Evolutionary conservation across 2,888 invertebrate species (phyloP).

Genomic region (Sphinx pinastri): DNA sequence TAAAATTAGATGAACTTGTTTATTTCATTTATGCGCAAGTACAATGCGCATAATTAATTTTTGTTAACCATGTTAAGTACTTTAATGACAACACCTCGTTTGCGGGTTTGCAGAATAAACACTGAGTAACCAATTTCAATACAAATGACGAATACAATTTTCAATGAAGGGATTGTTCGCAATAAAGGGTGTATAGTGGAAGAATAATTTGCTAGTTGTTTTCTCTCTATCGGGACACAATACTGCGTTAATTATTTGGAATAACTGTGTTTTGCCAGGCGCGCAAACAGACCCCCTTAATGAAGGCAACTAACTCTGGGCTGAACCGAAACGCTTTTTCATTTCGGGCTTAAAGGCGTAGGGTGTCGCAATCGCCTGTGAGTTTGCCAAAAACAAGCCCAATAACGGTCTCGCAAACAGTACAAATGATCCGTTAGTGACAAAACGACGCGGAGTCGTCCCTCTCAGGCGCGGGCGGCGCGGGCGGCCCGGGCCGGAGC

Average conservation of each 20-base stretch:
- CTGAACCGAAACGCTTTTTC: conserved; percentile 74
- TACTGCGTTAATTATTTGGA: conserved; percentile 79
- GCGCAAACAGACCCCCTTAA: conserved; percentile 79
- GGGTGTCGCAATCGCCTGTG: conserved; percentile 68
- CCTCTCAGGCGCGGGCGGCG: conserved; percentile 48
- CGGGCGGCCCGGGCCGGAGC: conserved; percentile 49
- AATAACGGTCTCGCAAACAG: conserved; percentile 80
- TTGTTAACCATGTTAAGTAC: conserved; percentile 15
- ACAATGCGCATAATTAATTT: conserved; percentile 24
- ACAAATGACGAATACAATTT: conserved; percentile 37
- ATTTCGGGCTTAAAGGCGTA: conserved; percentile 69
- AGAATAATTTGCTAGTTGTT: conserved; percentile 67
- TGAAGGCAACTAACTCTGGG: conserved; percentile 75
- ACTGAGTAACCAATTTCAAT: conserved; percentile 40
- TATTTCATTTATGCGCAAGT: conserved; percentile 44
- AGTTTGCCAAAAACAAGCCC: conserved; percentile 81
- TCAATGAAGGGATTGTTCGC: conserved; percentile 24
- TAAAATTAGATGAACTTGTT: conserved; percentile 62
- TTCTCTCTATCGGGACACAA: conserved; percentile 70
- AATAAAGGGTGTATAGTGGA: conserved; percentile 44
- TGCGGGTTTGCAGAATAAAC: conserved; percentile 8
- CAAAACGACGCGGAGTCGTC: conserved; percentile 67
- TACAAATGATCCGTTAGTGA: conserved; percentile 81
- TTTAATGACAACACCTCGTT: conserved; percentile 20
- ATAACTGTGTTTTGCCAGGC: conserved; percentile 79